Evolutionary conservation across 2,888 invertebrate species (phyloP).

Genomic region (Drosophila ustulata): DNA sequence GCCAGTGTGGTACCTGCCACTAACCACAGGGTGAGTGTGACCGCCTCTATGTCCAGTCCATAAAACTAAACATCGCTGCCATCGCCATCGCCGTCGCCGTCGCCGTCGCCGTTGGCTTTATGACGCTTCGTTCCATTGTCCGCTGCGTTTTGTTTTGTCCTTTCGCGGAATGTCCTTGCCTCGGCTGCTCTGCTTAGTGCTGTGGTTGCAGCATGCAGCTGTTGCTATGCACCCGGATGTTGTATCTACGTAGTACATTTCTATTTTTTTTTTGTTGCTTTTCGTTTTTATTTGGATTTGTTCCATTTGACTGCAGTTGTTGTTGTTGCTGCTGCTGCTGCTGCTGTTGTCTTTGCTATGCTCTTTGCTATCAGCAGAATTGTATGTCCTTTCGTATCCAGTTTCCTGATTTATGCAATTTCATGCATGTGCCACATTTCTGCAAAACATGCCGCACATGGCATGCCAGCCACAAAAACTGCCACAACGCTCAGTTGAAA

Average conservation of each 20-base stretch:
- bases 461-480: constrained; percentile 56
- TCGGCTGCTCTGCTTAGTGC: constrained; percentile 13
- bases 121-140: constrained; percentile 39
- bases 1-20: constrained; percentile 22
- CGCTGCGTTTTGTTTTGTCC: constrained; percentile 35
- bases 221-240: constrained; percentile 39
- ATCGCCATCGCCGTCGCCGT: constrained; percentile 20
- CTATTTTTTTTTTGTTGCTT: constrained; percentile 9
- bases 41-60: constrained; percentile 23
- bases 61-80: constrained; percentile 45
- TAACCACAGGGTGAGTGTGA: constrained; percentile 15
- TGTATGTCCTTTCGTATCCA: constrained; percentile 51
- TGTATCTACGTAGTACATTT: constrained; percentile 17
- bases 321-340: constrained; percentile 13
- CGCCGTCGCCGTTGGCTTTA: constrained; percentile 35
- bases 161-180: constrained; percentile 32
- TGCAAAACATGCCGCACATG: constrained; percentile 52
- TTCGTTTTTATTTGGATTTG: constrained; percentile 9
- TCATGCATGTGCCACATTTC: constrained; percentile 59
- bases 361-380: constrained; percentile 46
- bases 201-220: constrained; percentile 26
- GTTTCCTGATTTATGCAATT: constrained; percentile 73
- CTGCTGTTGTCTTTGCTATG: constrained; percentile 17
- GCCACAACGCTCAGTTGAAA: constrained; percentile 57
- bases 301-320: constrained; percentile 9